Evolutionary conservation across 2,797 vertebrate species (phyloP), one percentile per base, ranked within the genome.

Genomic region (Oryzias sinensis): DNA sequence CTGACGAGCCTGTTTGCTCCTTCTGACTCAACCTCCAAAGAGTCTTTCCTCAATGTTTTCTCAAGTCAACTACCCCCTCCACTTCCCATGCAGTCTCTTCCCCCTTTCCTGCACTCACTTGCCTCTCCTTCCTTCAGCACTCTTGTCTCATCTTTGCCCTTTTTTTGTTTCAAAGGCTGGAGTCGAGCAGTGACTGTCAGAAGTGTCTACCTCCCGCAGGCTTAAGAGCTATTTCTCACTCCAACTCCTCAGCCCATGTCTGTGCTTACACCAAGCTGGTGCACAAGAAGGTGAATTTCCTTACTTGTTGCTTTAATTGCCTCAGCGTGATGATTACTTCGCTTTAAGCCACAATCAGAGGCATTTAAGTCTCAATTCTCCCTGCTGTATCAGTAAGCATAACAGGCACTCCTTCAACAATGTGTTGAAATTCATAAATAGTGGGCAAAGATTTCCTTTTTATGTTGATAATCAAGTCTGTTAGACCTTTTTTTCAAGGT

Each of bases 1-100:
- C 76, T 90, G 90, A 93, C 76, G 70, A 86, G 84, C 66, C 61
- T 52, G 63, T 71, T 83, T 63, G 73, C 74, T 75, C 75, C 70
- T 64, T 43, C 76, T 63, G 62, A 54, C 68, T 79, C 76, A 57
- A 65, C 68, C 76, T 80, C 69, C 72, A 68, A 69, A 52, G 49
- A 49, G 72, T 65, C 70, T 77, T 63, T 43, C 62, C 60, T 78
- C 73, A 74, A 68, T 80, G 67, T 58, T 82, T 78, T 74, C 65
- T 74, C 70, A 62, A 77, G 66, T 70, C 70, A 74, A 53, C 58
- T 68, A 45, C 66, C 60, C 64, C 68, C 44, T 45, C 65, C 65
- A 67, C 70, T 72, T 70, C 57, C 43, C 73, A 56, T 70, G 72
- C 65, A 62, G 59, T 49, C 43, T 67, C 51, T 59, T 70, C 62